Conservation (phyloP, 92 coral and sea anemone genomes). For the Chrysogorgia sp. region DNA sequence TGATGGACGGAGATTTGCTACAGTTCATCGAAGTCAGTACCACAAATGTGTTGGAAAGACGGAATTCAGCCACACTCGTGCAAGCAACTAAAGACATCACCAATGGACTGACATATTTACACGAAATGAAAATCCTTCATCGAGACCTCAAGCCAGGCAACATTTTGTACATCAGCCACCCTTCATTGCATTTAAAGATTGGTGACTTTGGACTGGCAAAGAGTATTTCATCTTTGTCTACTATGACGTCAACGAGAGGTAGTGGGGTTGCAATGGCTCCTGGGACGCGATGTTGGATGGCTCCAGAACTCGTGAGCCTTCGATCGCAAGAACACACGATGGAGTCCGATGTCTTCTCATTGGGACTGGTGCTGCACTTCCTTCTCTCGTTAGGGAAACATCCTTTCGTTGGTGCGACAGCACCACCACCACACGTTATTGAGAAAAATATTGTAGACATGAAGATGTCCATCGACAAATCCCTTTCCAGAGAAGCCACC, state of each 20-base stretch:
- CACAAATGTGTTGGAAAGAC: conserved; percentile 2
- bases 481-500: conserved; percentile 35
- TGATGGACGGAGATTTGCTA: conserved; percentile 71
- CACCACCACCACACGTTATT: conserved; percentile 55
- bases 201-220: conserved; percentile 71
- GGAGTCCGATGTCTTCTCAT: conserved; percentile 65
- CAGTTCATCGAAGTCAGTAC: conserved; percentile 27
- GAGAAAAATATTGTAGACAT: conserved; percentile 46
- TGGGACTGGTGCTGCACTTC: conserved; percentile 68
- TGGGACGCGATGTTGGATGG: conserved; percentile 83
- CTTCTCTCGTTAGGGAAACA: conserved; percentile 66
- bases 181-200: conserved; percentile 54
- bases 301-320: conserved; percentile 69
- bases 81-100: conserved; percentile 41
- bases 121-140: conserved; percentile 55
- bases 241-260: conserved; percentile 41
- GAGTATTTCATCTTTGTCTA: conserved; percentile 38
- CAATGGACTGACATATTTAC: conserved; percentile 61
- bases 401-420: conserved; percentile 44
- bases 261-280: conserved; percentile 54
- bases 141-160: conserved; percentile 81
- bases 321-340: conserved; percentile 34
- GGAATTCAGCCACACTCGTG: conserved; percentile 4
- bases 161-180: conserved; percentile 58
- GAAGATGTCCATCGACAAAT: conserved; percentile 16